These are phyloP conservation scores for Rhineura floridana DNA, from an alignment of 2,113 vertebrate genomes.

Conservation along the genomic window DNA sequence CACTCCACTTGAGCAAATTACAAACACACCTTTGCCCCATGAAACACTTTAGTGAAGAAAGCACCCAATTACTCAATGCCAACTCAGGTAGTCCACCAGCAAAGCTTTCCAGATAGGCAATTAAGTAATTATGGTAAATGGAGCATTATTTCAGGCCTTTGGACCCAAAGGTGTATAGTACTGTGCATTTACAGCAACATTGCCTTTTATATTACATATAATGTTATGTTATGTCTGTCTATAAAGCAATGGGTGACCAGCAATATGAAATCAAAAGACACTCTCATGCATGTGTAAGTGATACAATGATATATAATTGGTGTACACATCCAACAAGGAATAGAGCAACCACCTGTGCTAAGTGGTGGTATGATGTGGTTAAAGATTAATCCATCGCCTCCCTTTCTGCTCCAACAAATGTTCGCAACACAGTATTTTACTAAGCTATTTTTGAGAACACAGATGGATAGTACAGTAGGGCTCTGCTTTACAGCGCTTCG, in stretches of 20 bases:
- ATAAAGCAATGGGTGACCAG: not conserved
- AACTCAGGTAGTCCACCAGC: not conserved
- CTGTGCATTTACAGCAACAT: not conserved
- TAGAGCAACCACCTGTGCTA: constrained; percentile 20
- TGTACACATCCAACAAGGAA: constrained; percentile 12
- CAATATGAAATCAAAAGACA: not conserved
- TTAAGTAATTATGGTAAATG: not conserved
- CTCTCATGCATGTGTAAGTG: constrained; percentile 13
- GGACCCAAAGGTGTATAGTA: not conserved
- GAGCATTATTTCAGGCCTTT: not conserved
- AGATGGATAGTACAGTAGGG: too few species aligned
- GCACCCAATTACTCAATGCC: not conserved
- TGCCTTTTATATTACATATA: not conserved
- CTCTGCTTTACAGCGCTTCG: too few species aligned
- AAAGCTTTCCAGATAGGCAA: constrained; percentile 30
- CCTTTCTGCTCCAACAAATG: constrained; percentile 22
- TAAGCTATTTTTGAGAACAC: constrained; percentile 30
- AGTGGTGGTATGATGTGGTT: constrained; percentile 28
- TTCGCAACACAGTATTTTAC: constrained; percentile 28
- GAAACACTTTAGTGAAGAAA: constrained; percentile 9
- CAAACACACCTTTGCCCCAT: constrained; percentile 14
- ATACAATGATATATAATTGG: constrained; percentile 4
- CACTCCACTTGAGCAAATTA: constrained; percentile 30
- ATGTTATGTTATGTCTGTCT: constrained; percentile 24
- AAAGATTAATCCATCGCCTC: constrained; percentile 12